A percentile compares a stretch with the other conserved stretches of the same genome.
These are phyloP conservation scores for Aricia artaxerxes DNA, from an alignment of 2,888 invertebrate genomes.

Conservation along the genomic window DNA sequence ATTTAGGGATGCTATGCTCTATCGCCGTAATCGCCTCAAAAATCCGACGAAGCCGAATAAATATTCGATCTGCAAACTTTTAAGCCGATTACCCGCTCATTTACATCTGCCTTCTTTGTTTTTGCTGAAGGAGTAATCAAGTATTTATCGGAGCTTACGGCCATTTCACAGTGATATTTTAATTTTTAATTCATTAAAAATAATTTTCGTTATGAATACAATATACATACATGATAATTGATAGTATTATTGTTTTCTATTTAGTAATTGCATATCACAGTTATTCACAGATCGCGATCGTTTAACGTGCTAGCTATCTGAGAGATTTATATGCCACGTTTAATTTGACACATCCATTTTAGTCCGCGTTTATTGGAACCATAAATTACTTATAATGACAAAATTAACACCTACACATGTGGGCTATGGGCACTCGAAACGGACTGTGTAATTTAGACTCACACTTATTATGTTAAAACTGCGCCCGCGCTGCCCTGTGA, in stretches of 20 bases:
- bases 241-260: background rate
- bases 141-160: background rate
- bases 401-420: constrained; percentile 41
- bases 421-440: constrained; percentile 41
- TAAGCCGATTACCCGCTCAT: constrained; percentile 4
- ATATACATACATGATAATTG: background rate
- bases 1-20: constrained; percentile 52
- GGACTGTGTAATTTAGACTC: constrained; percentile 54
- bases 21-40: constrained; percentile 49
- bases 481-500: constrained; percentile 49
- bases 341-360: constrained; percentile 18
- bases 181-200: too few relatives aligned
- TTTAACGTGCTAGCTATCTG: background rate
- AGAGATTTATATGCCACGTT: constrained; percentile 7
- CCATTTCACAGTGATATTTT: background rate
- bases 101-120: constrained; percentile 8
- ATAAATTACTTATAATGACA: constrained; percentile 36
- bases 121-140: background rate
- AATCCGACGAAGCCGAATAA: constrained; percentile 46
- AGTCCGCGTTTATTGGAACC: constrained; percentile 11
- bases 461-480: constrained; percentile 60
- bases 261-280: background rate
- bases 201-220: background rate
- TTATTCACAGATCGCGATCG: background rate
- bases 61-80: constrained; percentile 40